A percentile compares a stretch with the other conserved stretches of the same genome.
Evolutionary conservation across 2,888 invertebrate species (phyloP).

Genomic region (Desoria tigrina): DNA sequence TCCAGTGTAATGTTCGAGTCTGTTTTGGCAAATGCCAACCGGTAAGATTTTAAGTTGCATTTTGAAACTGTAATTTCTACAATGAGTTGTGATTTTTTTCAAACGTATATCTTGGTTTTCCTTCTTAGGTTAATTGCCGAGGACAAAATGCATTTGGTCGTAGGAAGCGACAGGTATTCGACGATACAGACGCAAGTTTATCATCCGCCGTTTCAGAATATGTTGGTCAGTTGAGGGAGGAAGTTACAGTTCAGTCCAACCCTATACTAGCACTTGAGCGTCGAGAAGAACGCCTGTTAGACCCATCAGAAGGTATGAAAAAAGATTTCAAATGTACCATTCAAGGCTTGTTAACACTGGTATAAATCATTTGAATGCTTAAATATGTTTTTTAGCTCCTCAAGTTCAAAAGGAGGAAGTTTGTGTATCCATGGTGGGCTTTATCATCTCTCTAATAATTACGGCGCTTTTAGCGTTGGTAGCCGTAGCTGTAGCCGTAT

Average conservation of each 20-base stretch:
- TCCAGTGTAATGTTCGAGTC: conserved; percentile 93
- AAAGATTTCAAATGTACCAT: neutral
- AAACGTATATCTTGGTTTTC: neutral
- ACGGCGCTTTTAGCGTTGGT: conserved; percentile 88
- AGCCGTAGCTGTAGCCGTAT: conserved; percentile 90
- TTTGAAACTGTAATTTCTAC: conserved; percentile 2
- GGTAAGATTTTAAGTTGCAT: conserved; percentile 63
- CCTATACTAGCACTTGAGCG: conserved; percentile 86
- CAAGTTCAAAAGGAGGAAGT: conserved; percentile 67
- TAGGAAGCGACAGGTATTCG: conserved; percentile 60
- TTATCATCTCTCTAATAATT: conserved; percentile 87
- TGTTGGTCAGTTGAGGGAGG: conserved; percentile 83
- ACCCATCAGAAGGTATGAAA: conserved; percentile 72
- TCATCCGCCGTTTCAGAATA: conserved; percentile 54
- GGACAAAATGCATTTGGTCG: conserved; percentile 88
- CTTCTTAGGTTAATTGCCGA: conserved; percentile 77
- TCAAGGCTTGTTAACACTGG: neutral
- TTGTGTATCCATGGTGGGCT: conserved; percentile 89
- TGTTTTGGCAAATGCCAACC: conserved; percentile 95
- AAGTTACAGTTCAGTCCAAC: conserved; percentile 89
- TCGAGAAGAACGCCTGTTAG: conserved; percentile 75
- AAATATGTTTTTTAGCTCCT: conserved; percentile 35
- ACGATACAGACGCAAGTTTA: conserved; percentile 46
- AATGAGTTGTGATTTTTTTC: too few species aligned
- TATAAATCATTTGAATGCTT: neutral